These are phyloP conservation scores for Catharus fuscescens DNA, from an alignment of 2,113 vertebrate species.

Conservation along the genomic window DNA sequence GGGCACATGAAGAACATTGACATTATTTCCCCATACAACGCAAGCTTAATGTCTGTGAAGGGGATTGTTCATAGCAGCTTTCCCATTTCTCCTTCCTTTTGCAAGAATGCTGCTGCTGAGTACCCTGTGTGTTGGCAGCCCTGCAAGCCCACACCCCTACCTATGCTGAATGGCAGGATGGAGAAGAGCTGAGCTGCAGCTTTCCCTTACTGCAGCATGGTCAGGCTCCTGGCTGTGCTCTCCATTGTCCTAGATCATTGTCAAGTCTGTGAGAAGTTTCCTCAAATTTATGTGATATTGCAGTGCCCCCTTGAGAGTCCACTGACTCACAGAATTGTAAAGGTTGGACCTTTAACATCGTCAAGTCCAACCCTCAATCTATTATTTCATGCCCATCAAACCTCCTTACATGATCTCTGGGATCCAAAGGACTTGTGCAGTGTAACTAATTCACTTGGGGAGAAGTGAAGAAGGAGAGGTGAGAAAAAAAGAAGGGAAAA, in stretches of 20 bases:
- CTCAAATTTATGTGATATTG: neutral
- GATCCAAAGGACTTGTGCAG: neutral
- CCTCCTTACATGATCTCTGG: neutral
- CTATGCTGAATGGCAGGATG: neutral
- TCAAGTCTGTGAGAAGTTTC: neutral
- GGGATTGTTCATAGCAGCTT: neutral
- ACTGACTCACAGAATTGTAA: neutral
- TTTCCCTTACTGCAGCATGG: neutral
- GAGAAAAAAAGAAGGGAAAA: neutral
- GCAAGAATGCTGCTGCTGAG: neutral
- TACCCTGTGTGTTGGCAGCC: neutral
- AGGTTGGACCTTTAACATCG: neutral
- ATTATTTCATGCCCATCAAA: neutral
- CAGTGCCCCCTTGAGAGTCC: constrained; percentile 20
- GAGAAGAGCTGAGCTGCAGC: neutral
- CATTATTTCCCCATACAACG: neutral
- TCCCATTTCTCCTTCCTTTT: neutral
- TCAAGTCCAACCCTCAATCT: neutral
- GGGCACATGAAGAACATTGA: neutral
- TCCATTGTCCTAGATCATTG: neutral
- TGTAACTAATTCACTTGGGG: neutral
- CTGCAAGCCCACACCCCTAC: neutral
- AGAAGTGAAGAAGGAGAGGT: too few species aligned
- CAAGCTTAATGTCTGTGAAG: neutral
- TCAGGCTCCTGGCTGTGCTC: neutral